A percentile compares a stretch with the other conserved stretches of the same genome.
phyloP scores from a whole-genome alignment of 1,140 invertebrate genomes.

The Aricia agestis region DNA sequence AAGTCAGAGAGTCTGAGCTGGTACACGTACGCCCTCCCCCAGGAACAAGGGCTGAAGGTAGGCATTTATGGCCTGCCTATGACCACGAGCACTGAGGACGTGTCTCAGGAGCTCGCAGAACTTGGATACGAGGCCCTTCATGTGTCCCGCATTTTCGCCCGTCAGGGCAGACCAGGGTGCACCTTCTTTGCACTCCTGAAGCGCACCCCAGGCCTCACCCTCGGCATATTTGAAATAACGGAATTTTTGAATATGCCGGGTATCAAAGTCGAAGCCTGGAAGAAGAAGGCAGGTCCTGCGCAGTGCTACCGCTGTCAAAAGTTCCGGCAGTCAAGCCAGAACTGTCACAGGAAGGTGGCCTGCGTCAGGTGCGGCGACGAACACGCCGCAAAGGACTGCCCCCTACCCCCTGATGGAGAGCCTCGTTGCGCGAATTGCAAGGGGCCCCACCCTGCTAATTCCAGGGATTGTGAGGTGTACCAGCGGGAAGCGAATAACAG shows the following conservation, averaged over 20 bases:
- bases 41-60: not conserved
- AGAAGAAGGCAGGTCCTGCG: not conserved
- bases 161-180: no score
- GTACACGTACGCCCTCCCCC: not conserved
- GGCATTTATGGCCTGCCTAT: not conserved
- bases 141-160: not conserved
- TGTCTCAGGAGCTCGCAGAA: not conserved
- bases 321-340: slow-evolving; percentile 3
- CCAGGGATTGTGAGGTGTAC: not conserved
- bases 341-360: not conserved
- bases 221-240: not conserved
- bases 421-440: slow-evolving; percentile 19
- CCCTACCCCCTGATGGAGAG: not conserved
- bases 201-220: not conserved
- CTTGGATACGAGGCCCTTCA: not conserved
- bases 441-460: slow-evolving; percentile 16
- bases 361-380: slow-evolving; percentile 8
- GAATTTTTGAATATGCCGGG: slow-evolving; percentile 3
- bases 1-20: not conserved
- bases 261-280: slow-evolving; percentile 14
- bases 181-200: not conserved
- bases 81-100: not conserved
- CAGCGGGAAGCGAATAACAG: slow-evolving; percentile 9
- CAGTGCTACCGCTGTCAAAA: slow-evolving; percentile 19
- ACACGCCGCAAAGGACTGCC: slow-evolving; percentile 16